Base-by-base conservation (phyloP, 2,888 invertebrate genomes). In the Phyllotreta cruciferae region DNA sequence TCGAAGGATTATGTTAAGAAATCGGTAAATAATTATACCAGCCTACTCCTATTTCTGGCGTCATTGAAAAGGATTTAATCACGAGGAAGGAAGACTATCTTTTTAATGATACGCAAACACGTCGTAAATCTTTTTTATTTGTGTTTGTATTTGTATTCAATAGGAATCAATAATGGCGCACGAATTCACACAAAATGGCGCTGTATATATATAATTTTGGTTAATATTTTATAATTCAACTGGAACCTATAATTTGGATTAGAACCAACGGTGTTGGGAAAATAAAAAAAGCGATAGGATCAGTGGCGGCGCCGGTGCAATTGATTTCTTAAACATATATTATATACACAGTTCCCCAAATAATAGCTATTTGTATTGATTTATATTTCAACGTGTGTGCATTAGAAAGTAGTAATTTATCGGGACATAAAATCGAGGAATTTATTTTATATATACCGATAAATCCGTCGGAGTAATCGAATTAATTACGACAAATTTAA, bases 211-310 rank as follows among this genome's bases (percentile, higher is more conserved):
- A 58, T 58, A 58, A 58, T 58, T 58, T 58, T 9, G 35, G 9
- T 52, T 58, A 58, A 58, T 58, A 58, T 58, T 58, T 58, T 44
- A 58, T 52, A 58, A 52, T 52, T 10, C 7, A 52, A 42, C 50
- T 42, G 44, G 50, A 58, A 58, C 58, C 58, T 58, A 52, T 58
- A 58, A 58, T 58, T 58, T 52, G 10, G 44, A 35, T 42, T 39
- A 41, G 39, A 57, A 57, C 45, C 44, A 50, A 57, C 37, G 37
- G 13, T 14, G 34, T 52, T 37, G 11, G 34, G 38, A 52, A 52
- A 34, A n/a, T n/a, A 36, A 52, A 24, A 3, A 24, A 24, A 24
- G 24, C 24, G 52, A 52, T 52, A 52, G 8, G 9, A 38, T 37
- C 52, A 52, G 52, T 52, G 52, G 38, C 37, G 38, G 52, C 52